Conservation (phyloP, 2,888 invertebrate species). For the Dasysyrphus tricinctus region DNA sequence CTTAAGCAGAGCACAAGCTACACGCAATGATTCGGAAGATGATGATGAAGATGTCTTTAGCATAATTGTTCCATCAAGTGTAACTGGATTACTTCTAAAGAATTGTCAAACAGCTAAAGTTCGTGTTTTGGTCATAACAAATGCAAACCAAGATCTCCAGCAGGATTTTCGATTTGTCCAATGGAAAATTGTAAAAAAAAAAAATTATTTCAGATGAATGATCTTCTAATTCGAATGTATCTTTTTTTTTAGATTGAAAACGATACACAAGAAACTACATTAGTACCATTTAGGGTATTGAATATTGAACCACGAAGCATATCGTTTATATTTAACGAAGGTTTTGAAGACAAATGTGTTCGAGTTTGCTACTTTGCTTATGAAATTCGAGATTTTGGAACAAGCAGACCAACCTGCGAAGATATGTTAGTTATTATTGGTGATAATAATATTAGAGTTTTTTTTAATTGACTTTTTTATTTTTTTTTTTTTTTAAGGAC, state of each 20-base stretch:
- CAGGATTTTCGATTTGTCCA: slow-evolving; percentile 82
- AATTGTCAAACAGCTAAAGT: slow-evolving; percentile 80
- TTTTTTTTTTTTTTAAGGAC: slow-evolving; percentile 69
- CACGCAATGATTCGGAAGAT: slow-evolving; percentile 77
- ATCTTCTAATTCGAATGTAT: not conserved
- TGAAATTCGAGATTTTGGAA: slow-evolving; percentile 56
- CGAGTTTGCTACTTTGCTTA: slow-evolving; percentile 78
- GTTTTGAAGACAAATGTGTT: slow-evolving; percentile 80
- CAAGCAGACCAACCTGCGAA: slow-evolving; percentile 71
- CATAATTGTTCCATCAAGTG: slow-evolving; percentile 81
- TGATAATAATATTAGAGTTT: not conserved
- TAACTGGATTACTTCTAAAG: slow-evolving; percentile 81
- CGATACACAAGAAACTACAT: slow-evolving; percentile 80
- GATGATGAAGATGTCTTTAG: slow-evolving; percentile 80
- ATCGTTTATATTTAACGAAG: slow-evolving; percentile 80
- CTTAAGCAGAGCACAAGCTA: slow-evolving; percentile 79
- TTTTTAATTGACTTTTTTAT: slow-evolving; percentile 1
- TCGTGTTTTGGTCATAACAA: slow-evolving; percentile 81
- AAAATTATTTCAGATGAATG: not conserved
- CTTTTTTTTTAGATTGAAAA: slow-evolving; percentile 79
- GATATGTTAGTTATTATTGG: slow-evolving; percentile 74
- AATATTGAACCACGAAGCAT: slow-evolving; percentile 81
- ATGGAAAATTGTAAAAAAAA: slow-evolving; percentile 82
- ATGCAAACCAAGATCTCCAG: slow-evolving; percentile 80
- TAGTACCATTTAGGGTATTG: slow-evolving; percentile 79